phyloP scores from a whole-genome alignment of 2,888 invertebrate species.

The Elegia similella region DNA sequence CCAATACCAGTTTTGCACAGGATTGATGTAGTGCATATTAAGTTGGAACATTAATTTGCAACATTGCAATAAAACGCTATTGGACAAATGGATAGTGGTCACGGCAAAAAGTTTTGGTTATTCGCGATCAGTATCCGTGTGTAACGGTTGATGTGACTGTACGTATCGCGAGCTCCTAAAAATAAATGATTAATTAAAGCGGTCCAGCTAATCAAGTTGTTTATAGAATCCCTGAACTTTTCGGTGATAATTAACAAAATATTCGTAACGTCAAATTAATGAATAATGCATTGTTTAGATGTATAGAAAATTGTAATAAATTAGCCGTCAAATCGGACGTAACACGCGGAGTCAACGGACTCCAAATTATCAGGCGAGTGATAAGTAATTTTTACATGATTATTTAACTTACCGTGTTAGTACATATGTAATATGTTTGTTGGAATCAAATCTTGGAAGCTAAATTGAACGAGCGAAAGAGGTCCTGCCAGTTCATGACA shows the following conservation, averaged over 20 bases:
- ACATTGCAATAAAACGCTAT: background rate
- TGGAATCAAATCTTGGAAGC: too few species aligned
- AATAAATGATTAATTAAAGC: constrained; percentile 9
- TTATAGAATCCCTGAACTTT: background rate
- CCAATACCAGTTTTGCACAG: background rate
- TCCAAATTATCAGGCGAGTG: constrained; percentile 43
- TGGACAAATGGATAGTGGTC: background rate
- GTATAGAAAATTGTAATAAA: constrained; percentile 3
- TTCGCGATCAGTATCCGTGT: constrained; percentile 6
- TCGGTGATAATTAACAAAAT: background rate
- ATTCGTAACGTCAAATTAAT: background rate
- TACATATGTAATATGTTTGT: too few species aligned
- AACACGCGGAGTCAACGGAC: constrained; percentile 47
- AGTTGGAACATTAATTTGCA: background rate
- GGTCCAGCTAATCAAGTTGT: constrained; percentile 1
- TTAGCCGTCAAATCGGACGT: constrained; percentile 25
- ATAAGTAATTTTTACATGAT: constrained; percentile 35
- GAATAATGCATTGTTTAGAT: constrained; percentile 10
- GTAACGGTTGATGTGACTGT: background rate
- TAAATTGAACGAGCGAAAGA: too few species aligned
- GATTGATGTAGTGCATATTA: background rate
- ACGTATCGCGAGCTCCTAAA: constrained; percentile 2
- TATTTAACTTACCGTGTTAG: too few species aligned
- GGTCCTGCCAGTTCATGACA: too few species aligned
- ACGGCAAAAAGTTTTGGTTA: background rate